These are phyloP conservation scores for Peromyscus leucopus DNA, from an alignment of 2,113 vertebrate species.

Conservation along the genomic window DNA sequence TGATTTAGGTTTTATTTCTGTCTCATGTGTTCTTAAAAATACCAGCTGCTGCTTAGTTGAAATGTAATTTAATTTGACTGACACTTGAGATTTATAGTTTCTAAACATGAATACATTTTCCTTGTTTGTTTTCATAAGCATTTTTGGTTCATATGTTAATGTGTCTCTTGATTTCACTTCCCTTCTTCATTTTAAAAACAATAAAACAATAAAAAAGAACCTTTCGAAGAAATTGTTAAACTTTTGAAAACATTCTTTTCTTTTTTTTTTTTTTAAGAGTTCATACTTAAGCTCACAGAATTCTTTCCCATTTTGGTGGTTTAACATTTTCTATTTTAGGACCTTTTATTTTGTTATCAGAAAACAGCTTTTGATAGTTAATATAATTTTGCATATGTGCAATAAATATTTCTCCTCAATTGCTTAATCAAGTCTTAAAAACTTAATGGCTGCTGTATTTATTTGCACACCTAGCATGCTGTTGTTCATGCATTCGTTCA, in stretches of 20 bases:
- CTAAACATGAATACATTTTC: slow-evolving; percentile 71
- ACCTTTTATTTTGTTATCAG: slow-evolving; percentile 43
- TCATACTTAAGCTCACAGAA: slow-evolving; percentile 48
- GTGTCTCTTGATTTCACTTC: slow-evolving; percentile 72
- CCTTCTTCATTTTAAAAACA: slow-evolving; percentile 67
- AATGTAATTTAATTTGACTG: slow-evolving; percentile 79
- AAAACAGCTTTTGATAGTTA: slow-evolving; percentile 49
- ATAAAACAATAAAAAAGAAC: slow-evolving; percentile 62
- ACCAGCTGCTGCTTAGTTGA: slow-evolving; percentile 77
- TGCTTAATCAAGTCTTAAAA: slow-evolving; percentile 30
- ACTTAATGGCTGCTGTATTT: background rate
- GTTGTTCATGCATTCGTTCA: background rate
- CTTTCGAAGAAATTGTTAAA: background rate
- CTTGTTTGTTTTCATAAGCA: slow-evolving; percentile 68
- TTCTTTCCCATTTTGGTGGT: slow-evolving; percentile 43
- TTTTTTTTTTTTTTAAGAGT: slow-evolving; percentile 33
- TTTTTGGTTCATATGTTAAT: slow-evolving; percentile 76
- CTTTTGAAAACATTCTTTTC: slow-evolving; percentile 55
- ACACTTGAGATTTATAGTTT: slow-evolving; percentile 69
- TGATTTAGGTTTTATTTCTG: slow-evolving; percentile 71
- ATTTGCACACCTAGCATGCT: background rate
- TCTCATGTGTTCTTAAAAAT: slow-evolving; percentile 75
- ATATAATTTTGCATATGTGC: slow-evolving; percentile 35
- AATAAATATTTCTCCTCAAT: slow-evolving; percentile 32
- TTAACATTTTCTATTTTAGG: background rate